Conservation (phyloP, 2,113 vertebrate species). For the Gadus macrocephalus region DNA sequence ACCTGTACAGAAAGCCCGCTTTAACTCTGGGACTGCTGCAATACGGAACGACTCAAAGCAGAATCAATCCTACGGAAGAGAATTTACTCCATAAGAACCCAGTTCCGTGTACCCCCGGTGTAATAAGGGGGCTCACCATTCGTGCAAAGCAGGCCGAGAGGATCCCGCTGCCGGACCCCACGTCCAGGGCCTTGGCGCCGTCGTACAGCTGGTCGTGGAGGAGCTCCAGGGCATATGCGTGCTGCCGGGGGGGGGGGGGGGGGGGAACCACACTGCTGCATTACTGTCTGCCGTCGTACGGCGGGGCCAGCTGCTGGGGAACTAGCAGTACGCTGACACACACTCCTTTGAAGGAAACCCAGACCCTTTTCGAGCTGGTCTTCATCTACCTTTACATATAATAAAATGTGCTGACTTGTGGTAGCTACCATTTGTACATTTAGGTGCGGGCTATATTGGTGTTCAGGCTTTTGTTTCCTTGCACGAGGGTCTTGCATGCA, state of each 20-base stretch:
- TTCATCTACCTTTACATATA: too few relatives aligned
- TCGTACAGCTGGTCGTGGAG: constrained; percentile 93
- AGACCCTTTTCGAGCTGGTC: too few relatives aligned
- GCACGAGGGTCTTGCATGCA: too few relatives aligned
- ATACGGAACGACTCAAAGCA: not conserved
- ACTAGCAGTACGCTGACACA: too few relatives aligned
- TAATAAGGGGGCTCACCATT: constrained; percentile 85
- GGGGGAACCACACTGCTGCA: not conserved
- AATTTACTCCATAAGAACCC: not conserved
- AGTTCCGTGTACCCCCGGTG: constrained; percentile 41
- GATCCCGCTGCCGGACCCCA: constrained; percentile 97
- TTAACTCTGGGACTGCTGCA: not conserved
- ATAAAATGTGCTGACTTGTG: too few relatives aligned
- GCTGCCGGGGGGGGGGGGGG: constrained; percentile 64
- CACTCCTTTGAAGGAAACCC: too few relatives aligned
- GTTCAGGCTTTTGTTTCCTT: too few relatives aligned
- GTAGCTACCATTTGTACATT: too few relatives aligned
- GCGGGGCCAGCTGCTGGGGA: too few relatives aligned
- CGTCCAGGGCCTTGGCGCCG: constrained; percentile 95
- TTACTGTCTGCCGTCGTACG: too few relatives aligned
- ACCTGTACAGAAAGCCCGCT: constrained; percentile 76
- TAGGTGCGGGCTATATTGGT: too few relatives aligned
- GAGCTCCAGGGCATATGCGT: constrained; percentile 95
- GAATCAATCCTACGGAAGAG: not conserved
- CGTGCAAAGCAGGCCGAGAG: constrained; percentile 93